phyloP scores from a whole-genome alignment of 2,888 invertebrate species.

The Venustoraphidia nigricollis region DNA sequence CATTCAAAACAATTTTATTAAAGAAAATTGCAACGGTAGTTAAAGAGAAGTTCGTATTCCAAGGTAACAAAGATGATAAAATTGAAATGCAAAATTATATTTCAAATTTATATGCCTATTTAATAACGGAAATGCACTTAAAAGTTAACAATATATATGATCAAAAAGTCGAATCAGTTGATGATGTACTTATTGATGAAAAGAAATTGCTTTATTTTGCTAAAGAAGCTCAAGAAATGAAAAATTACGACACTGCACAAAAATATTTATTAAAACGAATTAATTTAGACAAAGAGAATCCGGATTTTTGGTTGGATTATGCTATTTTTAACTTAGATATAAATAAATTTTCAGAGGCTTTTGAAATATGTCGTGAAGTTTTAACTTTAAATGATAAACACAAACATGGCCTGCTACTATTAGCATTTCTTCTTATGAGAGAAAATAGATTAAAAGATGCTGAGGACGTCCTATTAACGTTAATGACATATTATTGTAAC shows the following conservation, averaged over 20 bases:
- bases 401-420: constrained; percentile 21
- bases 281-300: constrained; percentile 15
- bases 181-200: background rate
- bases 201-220: constrained; percentile 18
- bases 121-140: constrained; percentile 18
- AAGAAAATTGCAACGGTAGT: constrained; percentile 3
- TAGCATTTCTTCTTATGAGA: constrained; percentile 19
- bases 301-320: constrained; percentile 24
- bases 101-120: constrained; percentile 18
- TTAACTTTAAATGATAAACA: constrained; percentile 17
- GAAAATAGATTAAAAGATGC: constrained; percentile 19
- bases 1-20: background rate
- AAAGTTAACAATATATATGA: constrained; percentile 1
- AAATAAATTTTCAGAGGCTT: constrained; percentile 18
- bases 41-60: constrained; percentile 4
- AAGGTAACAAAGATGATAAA: background rate
- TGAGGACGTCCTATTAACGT: constrained; percentile 23
- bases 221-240: constrained; percentile 23
- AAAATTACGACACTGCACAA: constrained; percentile 18
- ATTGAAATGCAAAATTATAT: constrained; percentile 14
- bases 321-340: constrained; percentile 21
- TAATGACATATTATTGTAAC: constrained; percentile 18
- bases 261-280: constrained; percentile 23
- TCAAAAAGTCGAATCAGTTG: background rate
- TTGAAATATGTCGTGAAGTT: constrained; percentile 23